Evolutionary conservation across 2,797 vertebrate species (phyloP), one percentile per base, ranked within the genome.

Genomic region (Coluber constrictor): DNA sequence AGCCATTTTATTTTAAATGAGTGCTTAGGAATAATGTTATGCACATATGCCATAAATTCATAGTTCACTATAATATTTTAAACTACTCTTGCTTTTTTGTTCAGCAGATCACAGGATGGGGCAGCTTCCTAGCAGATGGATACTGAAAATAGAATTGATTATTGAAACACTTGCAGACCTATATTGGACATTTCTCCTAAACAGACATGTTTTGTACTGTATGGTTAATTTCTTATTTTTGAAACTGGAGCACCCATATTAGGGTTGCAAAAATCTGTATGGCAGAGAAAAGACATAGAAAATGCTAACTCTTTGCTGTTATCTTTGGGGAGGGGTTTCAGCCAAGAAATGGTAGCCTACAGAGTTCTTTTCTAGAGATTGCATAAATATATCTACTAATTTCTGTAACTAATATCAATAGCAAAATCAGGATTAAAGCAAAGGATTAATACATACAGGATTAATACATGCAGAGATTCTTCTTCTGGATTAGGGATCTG

Each of bases 371-470:
- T 95, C 86, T 37, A 93, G 90, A 94, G 90, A 93, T 94, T 95
- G 96, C 94, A 95, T 92, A 94, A 94, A 87, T 93, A 94, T 96
- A 96, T 95, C 91, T 95, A 89, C 91, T 96, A 96, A 96, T 96
- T 97, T 60, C 47, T 86, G 11, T 43, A 95, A 91, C 83, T 94
- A 56, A 37, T 16, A 16, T 20, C 51, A 66, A 54, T 11, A 47
- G 27, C 47, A 51, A 29, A 79, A 79, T 79, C 32, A 20, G 70
- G 32, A 23, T 79, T 23, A 79, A 20, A 79, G 74, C 74, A 79
- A 43, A 83, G 47, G 74, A 47, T 83, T 37, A 37, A 37, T 37
- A 37, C 37, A 37, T 37, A 2, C 37, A 37, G 37, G 37, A 37
- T 37, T 37, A 47, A 83, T 47, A 47, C 20, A 83, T 83, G 10